These are phyloP conservation scores for Agelastica alni DNA, from an alignment of 2,888 invertebrate species.

Conservation along the genomic window DNA sequence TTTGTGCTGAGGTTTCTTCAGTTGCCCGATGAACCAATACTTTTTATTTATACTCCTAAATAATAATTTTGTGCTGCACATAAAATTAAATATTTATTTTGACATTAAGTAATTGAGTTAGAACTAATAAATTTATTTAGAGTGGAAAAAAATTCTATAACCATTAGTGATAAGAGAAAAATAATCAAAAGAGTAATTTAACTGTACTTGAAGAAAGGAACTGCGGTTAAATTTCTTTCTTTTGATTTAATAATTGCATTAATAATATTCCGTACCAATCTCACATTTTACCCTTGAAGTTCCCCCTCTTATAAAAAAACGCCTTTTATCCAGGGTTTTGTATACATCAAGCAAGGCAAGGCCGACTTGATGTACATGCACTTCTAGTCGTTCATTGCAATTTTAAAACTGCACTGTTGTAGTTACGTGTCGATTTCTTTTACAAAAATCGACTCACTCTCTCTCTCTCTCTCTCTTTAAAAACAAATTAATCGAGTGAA, in stretches of 20 bases:
- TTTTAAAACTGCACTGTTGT: constrained; percentile 40
- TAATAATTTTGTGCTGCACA: no score
- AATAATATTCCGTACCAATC: constrained; percentile 41
- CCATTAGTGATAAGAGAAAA: no score
- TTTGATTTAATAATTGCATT: constrained; percentile 34
- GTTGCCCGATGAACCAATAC: no score
- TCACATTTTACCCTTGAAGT: constrained; percentile 52
- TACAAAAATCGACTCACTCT: constrained; percentile 22
- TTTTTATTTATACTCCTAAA: no score
- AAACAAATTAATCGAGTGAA: constrained; percentile 15
- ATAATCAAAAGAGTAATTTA: no score
- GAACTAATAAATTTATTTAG: no score
- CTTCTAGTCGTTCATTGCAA: constrained; percentile 46
- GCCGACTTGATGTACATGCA: constrained; percentile 48
- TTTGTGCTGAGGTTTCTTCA: no score
- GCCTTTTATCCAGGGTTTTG: constrained; percentile 53
- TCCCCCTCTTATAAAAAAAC: constrained; percentile 53
- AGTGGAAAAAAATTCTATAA: no score
- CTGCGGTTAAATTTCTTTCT: no score
- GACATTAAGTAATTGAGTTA: no score
- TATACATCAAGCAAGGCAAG: constrained; percentile 51
- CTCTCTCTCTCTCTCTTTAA: constrained; percentile 20
- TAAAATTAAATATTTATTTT: no score
- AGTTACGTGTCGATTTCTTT: constrained; percentile 37
- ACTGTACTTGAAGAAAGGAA: no score